Conservation (phyloP, 2,797 vertebrate genomes). For the Malurus splendens region DNA sequence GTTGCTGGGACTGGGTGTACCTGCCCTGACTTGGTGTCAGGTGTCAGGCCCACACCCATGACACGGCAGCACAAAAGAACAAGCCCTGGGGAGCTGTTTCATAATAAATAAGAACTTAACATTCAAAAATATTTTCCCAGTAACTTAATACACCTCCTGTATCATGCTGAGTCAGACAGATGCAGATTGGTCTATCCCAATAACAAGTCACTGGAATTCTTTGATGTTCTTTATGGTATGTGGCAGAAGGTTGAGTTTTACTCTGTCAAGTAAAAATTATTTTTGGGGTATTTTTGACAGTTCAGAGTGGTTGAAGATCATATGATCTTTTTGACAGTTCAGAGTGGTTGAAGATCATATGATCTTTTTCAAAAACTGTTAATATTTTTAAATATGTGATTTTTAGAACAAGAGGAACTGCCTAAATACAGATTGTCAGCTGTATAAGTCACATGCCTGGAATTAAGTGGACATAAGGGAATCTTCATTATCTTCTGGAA, state of each 20-base stretch:
- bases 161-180: background rate
- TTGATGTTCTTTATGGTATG: accelerated
- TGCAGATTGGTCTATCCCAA: background rate
- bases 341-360: background rate
- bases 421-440: background rate
- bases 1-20: accelerated
- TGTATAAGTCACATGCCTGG: background rate
- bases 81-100: background rate
- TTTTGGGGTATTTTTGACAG: background rate
- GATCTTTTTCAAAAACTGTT: background rate
- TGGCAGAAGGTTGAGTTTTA: background rate
- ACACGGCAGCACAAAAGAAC: background rate
- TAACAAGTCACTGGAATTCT: background rate
- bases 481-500: background rate
- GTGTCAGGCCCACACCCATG: background rate
- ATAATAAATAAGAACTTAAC: background rate
- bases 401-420: background rate
- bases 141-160: background rate
- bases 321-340: background rate
- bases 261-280: accelerated
- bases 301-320: background rate
- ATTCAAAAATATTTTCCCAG: background rate
- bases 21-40: background rate
- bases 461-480: background rate
- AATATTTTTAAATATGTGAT: background rate